Percentiles rank a stretch among this genome's conserved stretches.
These are phyloP conservation scores for Leucania comma DNA, from an alignment of 2,888 invertebrate species.

Conservation along the genomic window DNA sequence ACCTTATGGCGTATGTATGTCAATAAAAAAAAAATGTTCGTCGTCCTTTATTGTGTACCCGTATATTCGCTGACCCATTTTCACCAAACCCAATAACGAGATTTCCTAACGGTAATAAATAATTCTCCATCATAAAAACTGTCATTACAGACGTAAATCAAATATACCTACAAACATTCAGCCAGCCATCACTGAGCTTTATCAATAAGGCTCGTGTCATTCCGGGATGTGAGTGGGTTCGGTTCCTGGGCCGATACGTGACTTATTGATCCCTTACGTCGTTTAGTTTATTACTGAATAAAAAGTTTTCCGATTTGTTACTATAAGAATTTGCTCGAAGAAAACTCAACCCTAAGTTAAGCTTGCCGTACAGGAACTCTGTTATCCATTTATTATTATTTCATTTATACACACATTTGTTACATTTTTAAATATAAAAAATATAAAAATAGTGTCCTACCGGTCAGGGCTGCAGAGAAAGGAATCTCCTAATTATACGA, in stretches of 20 bases:
- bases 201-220: constrained; percentile 14
- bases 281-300: neutral
- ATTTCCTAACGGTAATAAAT: constrained; percentile 28
- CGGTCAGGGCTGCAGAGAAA: no score
- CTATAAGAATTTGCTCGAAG: no score
- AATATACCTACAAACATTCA: constrained; percentile 20
- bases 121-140: constrained; percentile 23
- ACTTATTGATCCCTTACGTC: neutral
- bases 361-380: no score
- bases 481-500: no score
- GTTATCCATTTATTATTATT: no score
- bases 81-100: constrained; percentile 17
- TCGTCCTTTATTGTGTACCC: neutral
- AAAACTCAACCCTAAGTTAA: no score
- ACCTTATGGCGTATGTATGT: no score
- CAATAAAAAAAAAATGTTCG: neutral
- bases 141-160: constrained; percentile 19
- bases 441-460: no score
- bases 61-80: constrained; percentile 22
- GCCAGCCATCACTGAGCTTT: constrained; percentile 11
- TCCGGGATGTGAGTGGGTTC: neutral
- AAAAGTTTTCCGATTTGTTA: no score
- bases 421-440: no score
- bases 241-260: no score
- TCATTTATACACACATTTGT: no score